phyloP scores from a whole-genome alignment of 2,888 invertebrate species.

The Bugulina stolonifera region DNA sequence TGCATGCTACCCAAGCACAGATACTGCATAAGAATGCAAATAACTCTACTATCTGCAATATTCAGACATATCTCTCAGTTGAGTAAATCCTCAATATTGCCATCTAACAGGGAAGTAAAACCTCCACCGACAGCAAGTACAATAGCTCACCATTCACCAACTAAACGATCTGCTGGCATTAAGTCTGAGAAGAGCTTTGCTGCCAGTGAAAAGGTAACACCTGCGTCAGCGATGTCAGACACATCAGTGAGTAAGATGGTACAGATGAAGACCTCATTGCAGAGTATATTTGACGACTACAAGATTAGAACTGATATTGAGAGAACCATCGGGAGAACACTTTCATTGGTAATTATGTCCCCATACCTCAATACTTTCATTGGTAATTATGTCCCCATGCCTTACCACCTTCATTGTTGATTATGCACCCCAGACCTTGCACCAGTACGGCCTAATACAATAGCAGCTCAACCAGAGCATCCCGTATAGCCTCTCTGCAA shows the following conservation, averaged over 20 bases:
- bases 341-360: conserved; percentile 40
- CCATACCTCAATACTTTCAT: too few relatives aligned
- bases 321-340: conserved; percentile 39
- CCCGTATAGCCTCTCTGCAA: too few relatives aligned
- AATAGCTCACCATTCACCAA: not conserved
- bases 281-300: conserved; percentile 48
- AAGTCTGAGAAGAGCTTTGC: conserved; percentile 13
- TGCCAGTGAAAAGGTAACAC: not conserved
- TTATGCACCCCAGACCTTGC: too few relatives aligned
- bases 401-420: too few relatives aligned
- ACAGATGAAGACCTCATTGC: conserved; percentile 33
- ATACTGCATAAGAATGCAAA: too few relatives aligned
- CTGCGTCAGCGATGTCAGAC: not conserved
- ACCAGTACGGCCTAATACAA: too few relatives aligned
- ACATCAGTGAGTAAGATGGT: conserved; percentile 1
- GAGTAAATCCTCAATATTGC: too few relatives aligned
- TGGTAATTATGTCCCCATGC: too few relatives aligned
- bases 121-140: conserved; percentile 8
- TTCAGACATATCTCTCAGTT: too few relatives aligned
- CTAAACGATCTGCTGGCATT: not conserved
- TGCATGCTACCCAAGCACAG: too few relatives aligned
- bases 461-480: too few relatives aligned
- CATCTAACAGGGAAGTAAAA: not conserved
- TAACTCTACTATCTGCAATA: too few relatives aligned
- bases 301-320: conserved; percentile 38